Evolutionary conservation across 2,888 invertebrate genomes (phyloP).

Genomic region (Hybos culiciformis): DNA sequence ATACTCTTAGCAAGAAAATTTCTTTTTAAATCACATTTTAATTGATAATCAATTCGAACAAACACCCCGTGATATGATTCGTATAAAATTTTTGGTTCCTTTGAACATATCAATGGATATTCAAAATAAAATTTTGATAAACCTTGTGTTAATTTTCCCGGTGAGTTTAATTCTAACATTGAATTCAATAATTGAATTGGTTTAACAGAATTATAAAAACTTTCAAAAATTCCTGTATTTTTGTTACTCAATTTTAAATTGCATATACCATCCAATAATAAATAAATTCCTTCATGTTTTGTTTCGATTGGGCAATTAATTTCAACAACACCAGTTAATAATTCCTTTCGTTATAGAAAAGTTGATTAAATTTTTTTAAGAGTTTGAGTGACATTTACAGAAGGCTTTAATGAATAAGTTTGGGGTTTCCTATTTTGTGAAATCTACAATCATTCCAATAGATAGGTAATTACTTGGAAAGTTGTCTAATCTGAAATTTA

Average conservation of each 20-base stretch:
- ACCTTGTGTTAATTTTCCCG: slow-evolving; percentile 75
- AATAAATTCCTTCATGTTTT: slow-evolving; percentile 81
- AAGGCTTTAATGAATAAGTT: no score
- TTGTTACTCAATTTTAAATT: slow-evolving; percentile 83
- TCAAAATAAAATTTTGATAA: slow-evolving; percentile 90
- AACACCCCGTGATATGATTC: slow-evolving; percentile 97
- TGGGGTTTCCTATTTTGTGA: neutral
- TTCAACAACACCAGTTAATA: slow-evolving; percentile 66
- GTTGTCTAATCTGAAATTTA: no score
- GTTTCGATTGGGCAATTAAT: slow-evolving; percentile 65
- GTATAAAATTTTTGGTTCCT: slow-evolving; percentile 51
- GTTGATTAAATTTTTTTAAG: neutral
- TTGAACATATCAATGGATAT: slow-evolving; percentile 57
- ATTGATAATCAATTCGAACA: slow-evolving; percentile 74
- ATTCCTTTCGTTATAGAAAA: slow-evolving; percentile 48
- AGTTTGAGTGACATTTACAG: slow-evolving; percentile 1
- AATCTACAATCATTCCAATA: slow-evolving; percentile 4
- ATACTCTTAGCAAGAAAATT: slow-evolving; percentile 81
- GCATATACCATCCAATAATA: slow-evolving; percentile 76
- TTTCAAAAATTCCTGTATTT: slow-evolving; percentile 86
- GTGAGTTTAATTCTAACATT: slow-evolving; percentile 63
- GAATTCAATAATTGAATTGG: slow-evolving; percentile 73
- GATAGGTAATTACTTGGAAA: no score
- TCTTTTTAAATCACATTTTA: slow-evolving; percentile 78
- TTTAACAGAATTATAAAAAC: slow-evolving; percentile 91